These are phyloP conservation scores for Leptosomus discolor DNA, from an alignment of 2,113 vertebrate genomes.

Conservation along the genomic window DNA sequence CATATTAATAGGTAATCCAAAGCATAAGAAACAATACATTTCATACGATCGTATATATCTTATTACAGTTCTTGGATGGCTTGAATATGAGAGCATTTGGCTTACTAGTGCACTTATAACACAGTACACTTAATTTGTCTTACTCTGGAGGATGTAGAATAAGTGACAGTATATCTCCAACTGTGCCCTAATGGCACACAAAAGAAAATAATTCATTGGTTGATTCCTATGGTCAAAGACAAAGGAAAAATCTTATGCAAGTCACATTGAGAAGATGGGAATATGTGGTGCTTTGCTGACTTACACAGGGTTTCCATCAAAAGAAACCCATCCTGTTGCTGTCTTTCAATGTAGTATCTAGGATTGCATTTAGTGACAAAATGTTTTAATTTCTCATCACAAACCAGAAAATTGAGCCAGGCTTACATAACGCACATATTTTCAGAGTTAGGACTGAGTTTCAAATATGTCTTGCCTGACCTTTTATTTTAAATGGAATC, in stretches of 20 bases:
- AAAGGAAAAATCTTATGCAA: not conserved
- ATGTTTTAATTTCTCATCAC: not conserved
- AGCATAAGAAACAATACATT: not conserved
- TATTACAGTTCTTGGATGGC: not conserved
- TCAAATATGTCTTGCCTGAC: not conserved
- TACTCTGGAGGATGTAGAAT: not conserved
- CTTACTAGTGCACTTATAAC: not conserved
- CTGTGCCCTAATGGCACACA: not conserved
- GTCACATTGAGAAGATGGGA: not conserved
- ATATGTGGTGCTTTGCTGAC: not conserved
- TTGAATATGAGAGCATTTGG: not conserved
- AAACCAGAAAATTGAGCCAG: not conserved
- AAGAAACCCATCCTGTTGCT: not conserved
- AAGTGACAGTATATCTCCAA: not conserved
- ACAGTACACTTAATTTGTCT: not conserved
- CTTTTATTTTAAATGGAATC: conserved; percentile 2
- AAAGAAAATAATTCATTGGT: not conserved
- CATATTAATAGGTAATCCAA: not conserved
- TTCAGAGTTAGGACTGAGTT: not conserved
- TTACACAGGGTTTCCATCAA: not conserved
- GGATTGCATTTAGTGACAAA: not conserved
- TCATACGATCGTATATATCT: not conserved
- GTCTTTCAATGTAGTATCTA: not conserved
- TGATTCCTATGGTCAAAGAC: not conserved
- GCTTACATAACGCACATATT: not conserved